Evolutionary conservation across 1,140 invertebrate species (phyloP).

Genomic region (Brachionus angularis): DNA sequence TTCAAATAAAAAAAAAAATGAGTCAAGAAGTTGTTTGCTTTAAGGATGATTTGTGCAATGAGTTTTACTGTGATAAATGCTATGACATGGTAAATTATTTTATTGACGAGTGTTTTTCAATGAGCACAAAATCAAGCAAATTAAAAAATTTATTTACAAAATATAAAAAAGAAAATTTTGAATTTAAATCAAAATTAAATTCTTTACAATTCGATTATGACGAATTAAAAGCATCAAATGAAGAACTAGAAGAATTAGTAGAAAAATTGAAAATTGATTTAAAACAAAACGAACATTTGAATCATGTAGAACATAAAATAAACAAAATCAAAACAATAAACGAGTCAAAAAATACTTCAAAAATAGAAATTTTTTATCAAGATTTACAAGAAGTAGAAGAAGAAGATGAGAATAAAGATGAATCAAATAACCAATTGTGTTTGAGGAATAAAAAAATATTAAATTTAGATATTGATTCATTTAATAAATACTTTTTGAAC

Average conservation of each 20-base stretch:
- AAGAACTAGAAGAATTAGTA: slow-evolving; percentile 4
- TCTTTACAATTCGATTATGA: slow-evolving; percentile 12
- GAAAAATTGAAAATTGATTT: too few relatives aligned
- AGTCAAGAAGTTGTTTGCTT: too few relatives aligned
- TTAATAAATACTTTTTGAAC: slow-evolving; percentile 28
- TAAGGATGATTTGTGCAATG: too few relatives aligned
- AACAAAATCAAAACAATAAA: background rate
- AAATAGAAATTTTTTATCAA: background rate
- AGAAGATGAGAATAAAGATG: background rate
- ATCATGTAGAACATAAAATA: too few relatives aligned
- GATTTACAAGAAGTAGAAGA: background rate
- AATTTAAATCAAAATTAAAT: background rate
- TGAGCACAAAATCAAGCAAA: background rate
- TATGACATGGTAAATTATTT: slow-evolving; percentile 15
- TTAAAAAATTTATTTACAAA: background rate
- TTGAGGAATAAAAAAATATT: too few relatives aligned
- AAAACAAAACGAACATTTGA: background rate
- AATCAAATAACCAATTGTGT: too few relatives aligned
- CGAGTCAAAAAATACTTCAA: slow-evolving; percentile 19
- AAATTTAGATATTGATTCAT: background rate
- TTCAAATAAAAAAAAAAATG: too few relatives aligned
- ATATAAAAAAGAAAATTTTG: background rate
- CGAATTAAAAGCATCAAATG: background rate
- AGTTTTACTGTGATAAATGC: slow-evolving; percentile 19
- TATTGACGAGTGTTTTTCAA: background rate